Conservation (phyloP, 1,140 invertebrate species). For the Lepidurus couesii region DNA sequence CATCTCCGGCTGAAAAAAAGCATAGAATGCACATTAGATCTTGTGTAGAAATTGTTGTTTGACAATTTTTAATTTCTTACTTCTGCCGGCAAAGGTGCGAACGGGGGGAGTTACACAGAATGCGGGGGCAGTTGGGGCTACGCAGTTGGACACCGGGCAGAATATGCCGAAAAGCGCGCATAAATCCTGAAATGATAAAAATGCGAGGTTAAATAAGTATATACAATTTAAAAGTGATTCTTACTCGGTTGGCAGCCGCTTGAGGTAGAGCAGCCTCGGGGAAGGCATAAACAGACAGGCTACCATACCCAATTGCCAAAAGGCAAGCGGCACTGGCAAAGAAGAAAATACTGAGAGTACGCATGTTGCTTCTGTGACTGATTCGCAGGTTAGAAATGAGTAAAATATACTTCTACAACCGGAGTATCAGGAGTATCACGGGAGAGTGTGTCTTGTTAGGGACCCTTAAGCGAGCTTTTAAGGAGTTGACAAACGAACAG, state of each 20-base stretch:
- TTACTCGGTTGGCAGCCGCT: not conserved
- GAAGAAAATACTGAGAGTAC: conserved; percentile 9
- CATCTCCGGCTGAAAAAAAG: not conserved
- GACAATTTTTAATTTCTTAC: not conserved
- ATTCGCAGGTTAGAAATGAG: not conserved
- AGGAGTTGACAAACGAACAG: not conserved
- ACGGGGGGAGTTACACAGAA: not conserved
- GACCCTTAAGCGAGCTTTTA: not conserved
- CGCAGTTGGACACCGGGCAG: not conserved
- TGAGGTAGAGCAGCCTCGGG: not conserved
- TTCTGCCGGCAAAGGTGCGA: not conserved
- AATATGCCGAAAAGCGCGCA: not conserved
- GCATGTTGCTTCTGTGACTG: not conserved
- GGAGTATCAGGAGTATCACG: not conserved
- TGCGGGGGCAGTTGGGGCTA: not conserved
- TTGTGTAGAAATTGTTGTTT: too few species aligned
- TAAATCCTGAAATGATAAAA: not conserved
- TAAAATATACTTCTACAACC: not conserved
- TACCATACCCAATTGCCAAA: not conserved
- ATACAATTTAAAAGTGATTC: not conserved
- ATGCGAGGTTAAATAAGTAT: not conserved
- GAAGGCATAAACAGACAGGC: not conserved
- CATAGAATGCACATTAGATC: not conserved
- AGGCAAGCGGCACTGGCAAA: not conserved
- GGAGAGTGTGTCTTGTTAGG: not conserved